Percentiles rank a stretch among this genome's conserved stretches.
Evolutionary conservation across 1,140 invertebrate species (phyloP).

Genomic region (Copidosoma floridanum): DNA sequence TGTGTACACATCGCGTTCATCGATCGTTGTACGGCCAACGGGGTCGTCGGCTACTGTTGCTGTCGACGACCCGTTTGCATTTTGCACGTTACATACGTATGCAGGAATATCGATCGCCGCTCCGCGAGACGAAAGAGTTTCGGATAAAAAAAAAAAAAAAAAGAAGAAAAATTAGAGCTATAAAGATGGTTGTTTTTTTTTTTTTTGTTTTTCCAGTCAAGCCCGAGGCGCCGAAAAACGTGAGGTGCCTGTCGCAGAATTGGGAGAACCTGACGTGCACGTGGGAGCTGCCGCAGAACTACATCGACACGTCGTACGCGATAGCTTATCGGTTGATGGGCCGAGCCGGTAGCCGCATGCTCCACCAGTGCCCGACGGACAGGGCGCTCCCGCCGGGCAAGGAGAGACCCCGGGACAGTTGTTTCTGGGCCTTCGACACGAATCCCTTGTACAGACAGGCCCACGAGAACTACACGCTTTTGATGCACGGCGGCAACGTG

Average conservation of each 20-base stretch:
- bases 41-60: no score
- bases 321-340: slow-evolving; percentile 57
- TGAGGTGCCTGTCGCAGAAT: slow-evolving; percentile 66
- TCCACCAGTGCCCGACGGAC: slow-evolving; percentile 42
- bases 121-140: no score
- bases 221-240: slow-evolving; percentile 61
- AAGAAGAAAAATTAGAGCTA: no score
- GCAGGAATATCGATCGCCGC: no score
- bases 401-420: slow-evolving; percentile 39
- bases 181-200: no score
- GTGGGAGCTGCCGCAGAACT: slow-evolving; percentile 60
- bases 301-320: slow-evolving; percentile 58
- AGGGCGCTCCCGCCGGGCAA: slow-evolving; percentile 1
- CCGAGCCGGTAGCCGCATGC: slow-evolving; percentile 42
- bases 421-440: slow-evolving; percentile 60
- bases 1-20: no score
- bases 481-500: slow-evolving; percentile 57
- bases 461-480: slow-evolving; percentile 60
- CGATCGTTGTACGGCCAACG: no score
- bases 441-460: slow-evolving; percentile 63
- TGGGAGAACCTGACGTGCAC: slow-evolving; percentile 66
- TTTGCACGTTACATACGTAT: no score
- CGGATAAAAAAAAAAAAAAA: no score
- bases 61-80: no score
- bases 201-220: slow-evolving; percentile 41